Evolutionary conservation across 2,797 vertebrate species (phyloP).

Genomic region (Gila robusta): DNA sequence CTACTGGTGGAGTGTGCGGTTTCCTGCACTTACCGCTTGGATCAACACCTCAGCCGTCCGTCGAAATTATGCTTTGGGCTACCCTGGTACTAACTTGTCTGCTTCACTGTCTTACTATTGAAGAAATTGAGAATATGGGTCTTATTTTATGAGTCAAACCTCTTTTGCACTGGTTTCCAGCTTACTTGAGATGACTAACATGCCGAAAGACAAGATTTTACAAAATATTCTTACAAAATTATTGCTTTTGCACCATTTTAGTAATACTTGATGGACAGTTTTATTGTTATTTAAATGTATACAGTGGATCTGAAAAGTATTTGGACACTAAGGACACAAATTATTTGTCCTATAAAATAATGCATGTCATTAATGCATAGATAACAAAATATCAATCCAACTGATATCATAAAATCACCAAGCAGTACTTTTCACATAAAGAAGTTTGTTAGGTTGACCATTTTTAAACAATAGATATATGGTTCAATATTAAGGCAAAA

Average conservation of each 20-base stretch:
- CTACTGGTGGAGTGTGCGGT: neutral
- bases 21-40: conserved; percentile 22
- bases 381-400: neutral
- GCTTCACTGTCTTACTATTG: neutral
- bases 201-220: neutral
- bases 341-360: neutral
- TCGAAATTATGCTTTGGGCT: neutral
- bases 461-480: neutral
- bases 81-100: neutral
- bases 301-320: neutral
- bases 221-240: neutral
- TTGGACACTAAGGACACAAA: neutral
- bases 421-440: neutral
- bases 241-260: neutral
- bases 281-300: neutral
- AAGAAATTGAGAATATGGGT: conserved; percentile 5
- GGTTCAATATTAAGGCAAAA: neutral
- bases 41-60: neutral
- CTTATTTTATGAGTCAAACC: conserved; percentile 22
- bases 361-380: neutral
- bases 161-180: neutral
- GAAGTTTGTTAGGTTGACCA: no score
- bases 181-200: neutral
- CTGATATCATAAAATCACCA: neutral
- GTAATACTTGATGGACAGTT: conserved; percentile 1